These are phyloP conservation scores for Corythoichthys intestinalis DNA, from an alignment of 2,113 vertebrate species.

Conservation along the genomic window DNA sequence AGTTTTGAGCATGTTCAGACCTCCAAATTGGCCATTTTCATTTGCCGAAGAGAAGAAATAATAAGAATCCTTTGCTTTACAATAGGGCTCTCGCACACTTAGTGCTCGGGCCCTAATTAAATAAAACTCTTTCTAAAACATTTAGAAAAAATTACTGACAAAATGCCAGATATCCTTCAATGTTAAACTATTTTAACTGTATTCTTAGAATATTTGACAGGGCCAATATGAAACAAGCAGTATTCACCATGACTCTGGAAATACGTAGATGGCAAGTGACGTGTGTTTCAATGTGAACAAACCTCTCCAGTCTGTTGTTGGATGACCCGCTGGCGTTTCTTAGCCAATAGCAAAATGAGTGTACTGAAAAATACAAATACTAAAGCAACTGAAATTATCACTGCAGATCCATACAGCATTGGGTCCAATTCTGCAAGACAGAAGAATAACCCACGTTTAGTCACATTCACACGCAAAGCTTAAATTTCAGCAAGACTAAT, in stretches of 20 bases:
- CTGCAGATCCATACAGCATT: conserved; percentile 33
- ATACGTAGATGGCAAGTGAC: neutral
- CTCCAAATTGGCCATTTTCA: too few species aligned
- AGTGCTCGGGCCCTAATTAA: too few species aligned
- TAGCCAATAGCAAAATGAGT: conserved; percentile 29
- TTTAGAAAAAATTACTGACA: too few species aligned
- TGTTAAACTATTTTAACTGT: too few species aligned
- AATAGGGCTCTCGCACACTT: too few species aligned
- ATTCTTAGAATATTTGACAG: too few species aligned
- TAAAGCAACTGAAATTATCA: conserved; percentile 31
- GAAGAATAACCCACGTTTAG: conserved; percentile 1
- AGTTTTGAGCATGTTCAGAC: too few species aligned
- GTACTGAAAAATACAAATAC: conserved; percentile 49
- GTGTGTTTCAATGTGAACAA: conserved; percentile 1
- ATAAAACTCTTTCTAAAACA: too few species aligned
- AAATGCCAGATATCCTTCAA: too few species aligned
- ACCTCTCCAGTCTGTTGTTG: conserved; percentile 31
- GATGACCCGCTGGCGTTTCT: conserved; percentile 8
- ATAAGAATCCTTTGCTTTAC: too few species aligned
- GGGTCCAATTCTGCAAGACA: conserved; percentile 35
- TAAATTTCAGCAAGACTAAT: neutral
- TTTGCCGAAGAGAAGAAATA: too few species aligned
- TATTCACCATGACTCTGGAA: neutral
- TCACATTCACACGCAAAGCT: neutral
- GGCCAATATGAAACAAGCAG: too few species aligned